Evolutionary conservation across 2,797 vertebrate species (phyloP), one percentile per base, ranked within the genome.

Genomic region (Channallabes apus): DNA sequence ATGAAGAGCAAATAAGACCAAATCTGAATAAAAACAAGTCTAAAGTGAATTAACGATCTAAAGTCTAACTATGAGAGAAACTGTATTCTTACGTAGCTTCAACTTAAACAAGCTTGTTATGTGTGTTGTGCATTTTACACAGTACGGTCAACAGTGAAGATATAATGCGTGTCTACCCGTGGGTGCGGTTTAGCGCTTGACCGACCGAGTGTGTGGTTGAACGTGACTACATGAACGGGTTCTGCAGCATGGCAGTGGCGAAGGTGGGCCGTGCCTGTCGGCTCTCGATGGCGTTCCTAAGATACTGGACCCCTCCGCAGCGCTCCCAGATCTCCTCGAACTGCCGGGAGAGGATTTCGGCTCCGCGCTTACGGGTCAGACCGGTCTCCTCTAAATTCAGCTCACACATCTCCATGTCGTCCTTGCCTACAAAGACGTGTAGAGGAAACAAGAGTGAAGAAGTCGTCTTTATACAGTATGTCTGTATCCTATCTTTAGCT

Each of bases 331-430:
- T 96, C 87, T 99, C 98, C 92, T 99, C 98, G 11, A 97, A 99
- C 93, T 98, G 97, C 12, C 97, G 94, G 0, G 96, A 93, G 32
- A 99, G 94, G 90, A 99, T 98, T 93, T 99, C 98, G 0, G 98
- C 98, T 0, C 98, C 98, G 0, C 97, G 93, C 91, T 99, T 99
- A 67, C 98, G 93, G 17, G 98, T 97, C 89, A 99, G 94, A 18
- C 98, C 98, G 8, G 98, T 99, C 94, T 99, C 98, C 89, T 99
- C 97, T 69, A 99, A 97, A 82, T 96, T 98, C 88, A 99, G 94
- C 95, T 99, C 98, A 1, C 98, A 99, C 98, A 99, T 99, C 93
- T 99, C 98, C 96, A 99, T 97, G 88, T 99, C 98, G 77, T 99
- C 98, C 88, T 99, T 99, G 15, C 98, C 98, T 99, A 92, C 0